Percentiles rank a stretch among this genome's conserved stretches.
phyloP scores from a whole-genome alignment of 2,888 invertebrate genomes.

The Aquatica leii region DNA sequence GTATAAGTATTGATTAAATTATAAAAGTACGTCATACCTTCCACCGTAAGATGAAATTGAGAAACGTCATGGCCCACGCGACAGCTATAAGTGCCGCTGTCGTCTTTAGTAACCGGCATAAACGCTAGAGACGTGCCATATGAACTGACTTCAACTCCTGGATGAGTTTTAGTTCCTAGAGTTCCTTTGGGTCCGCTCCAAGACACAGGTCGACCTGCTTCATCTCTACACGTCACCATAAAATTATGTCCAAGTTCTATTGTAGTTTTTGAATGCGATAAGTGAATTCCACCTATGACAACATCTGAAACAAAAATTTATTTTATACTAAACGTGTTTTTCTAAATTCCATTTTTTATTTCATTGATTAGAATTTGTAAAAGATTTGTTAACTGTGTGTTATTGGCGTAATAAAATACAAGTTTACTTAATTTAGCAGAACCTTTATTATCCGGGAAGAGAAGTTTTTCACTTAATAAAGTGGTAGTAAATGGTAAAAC shows the following conservation, averaged over 20 bases:
- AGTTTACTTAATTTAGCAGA: constrained; percentile 12
- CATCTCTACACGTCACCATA: constrained; percentile 47
- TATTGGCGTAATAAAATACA: constrained; percentile 8
- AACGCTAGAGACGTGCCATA: constrained; percentile 54
- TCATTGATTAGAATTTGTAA: no score
- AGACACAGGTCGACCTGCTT: constrained; percentile 40
- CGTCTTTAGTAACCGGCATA: constrained; percentile 63
- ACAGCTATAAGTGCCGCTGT: constrained; percentile 68
- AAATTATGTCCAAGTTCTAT: constrained; percentile 42
- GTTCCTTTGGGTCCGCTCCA: constrained; percentile 49
- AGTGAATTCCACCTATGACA: constrained; percentile 15
- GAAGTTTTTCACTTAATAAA: constrained; percentile 14
- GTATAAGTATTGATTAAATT: no score
- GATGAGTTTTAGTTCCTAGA: constrained; percentile 47
- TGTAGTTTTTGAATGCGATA: constrained; percentile 30
- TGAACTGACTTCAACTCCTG: constrained; percentile 46
- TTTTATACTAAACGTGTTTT: background rate
- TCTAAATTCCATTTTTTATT: no score
- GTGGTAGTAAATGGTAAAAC: constrained; percentile 12
- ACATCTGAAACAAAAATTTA: constrained; percentile 20
- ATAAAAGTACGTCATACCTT: no score
- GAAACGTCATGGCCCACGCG: constrained; percentile 61
- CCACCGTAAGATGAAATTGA: constrained; percentile 47
- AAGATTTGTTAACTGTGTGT: background rate
- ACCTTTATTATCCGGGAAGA: constrained; percentile 7